Base-by-base conservation (phyloP, 2,888 invertebrate species). In the Drosophila falleni region DNA sequence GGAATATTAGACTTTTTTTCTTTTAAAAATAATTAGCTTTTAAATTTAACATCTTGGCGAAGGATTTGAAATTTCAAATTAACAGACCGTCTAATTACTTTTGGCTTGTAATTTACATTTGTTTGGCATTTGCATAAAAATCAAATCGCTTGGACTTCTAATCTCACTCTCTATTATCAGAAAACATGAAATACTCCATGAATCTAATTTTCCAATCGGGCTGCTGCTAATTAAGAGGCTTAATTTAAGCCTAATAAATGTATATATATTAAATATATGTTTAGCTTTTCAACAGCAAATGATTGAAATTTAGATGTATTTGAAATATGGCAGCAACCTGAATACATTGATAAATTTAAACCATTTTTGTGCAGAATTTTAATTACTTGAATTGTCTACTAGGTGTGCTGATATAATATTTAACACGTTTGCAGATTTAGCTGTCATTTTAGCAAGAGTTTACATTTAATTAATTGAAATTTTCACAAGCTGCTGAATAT, bases 391-490 rank as follows among this genome's bases (percentile, higher is more conserved):
- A 66, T 50, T 67, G 68, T 60, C 47, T 19, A 10, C 50, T 33
- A 42, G 49, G 60, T 51, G 16, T 31, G 44, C 39, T 53, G 23
- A 41, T 47, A 49, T 59, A 56, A 74, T 49, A 49, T 60, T 51
- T 16, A 68, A 35, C 37, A 53, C 56, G 46, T 63, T 59, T 59
- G 71, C 74, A 60, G 44, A 67, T 69, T 81, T 76, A 47, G 69
- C 61, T 72, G 63, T 50, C 67, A 67, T 59, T 73, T 71, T 53
- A 63, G 86, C 63, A 61, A 55, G 65, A 71, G 83, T 73, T 86
- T 87, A 77, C 85, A 78, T 86, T 78, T 60, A 70, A 71, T 74
- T 88, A 88, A 88, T 85, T 81, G 59, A 86, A 83, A 78, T 74
- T 81, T 64, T 23, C 50, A 23, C 46, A n/a, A 71, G 53, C 51